Evolutionary conservation across 2,888 invertebrate genomes (phyloP).

Genomic region (Scrobipalpa atriplicella): DNA sequence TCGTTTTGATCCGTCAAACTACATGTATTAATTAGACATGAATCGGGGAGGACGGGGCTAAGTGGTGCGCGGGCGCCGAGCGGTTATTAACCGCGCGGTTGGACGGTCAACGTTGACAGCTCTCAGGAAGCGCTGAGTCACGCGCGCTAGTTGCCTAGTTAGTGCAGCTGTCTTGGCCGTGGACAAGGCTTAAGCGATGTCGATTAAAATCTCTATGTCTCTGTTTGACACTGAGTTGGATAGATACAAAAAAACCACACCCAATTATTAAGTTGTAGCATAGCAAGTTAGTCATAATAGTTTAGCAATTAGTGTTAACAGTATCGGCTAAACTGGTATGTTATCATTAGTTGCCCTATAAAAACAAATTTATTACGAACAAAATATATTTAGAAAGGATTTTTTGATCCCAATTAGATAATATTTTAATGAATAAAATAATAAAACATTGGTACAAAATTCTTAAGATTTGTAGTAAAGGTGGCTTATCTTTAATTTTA

Average conservation of each 20-base stretch:
- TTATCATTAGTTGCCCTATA: too few relatives aligned
- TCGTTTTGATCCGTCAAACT: slow-evolving; percentile 5
- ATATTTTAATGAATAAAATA: too few relatives aligned
- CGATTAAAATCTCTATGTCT: background rate
- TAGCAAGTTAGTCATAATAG: too few relatives aligned
- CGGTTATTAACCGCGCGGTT: slow-evolving; percentile 2
- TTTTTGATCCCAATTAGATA: too few relatives aligned
- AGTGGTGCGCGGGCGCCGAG: background rate
- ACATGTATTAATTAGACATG: background rate
- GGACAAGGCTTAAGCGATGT: slow-evolving; percentile 1
- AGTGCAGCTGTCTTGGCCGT: slow-evolving; percentile 52
- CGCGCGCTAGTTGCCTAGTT: slow-evolving; percentile 74
- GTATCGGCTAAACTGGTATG: too few relatives aligned
- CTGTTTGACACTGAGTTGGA: background rate
- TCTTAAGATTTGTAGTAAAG: too few relatives aligned
- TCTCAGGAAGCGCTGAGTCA: slow-evolving; percentile 70
- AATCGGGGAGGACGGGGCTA: background rate
- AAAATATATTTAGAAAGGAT: too few relatives aligned
- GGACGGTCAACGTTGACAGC: slow-evolving; percentile 16
- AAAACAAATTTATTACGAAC: too few relatives aligned
- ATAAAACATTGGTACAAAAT: too few relatives aligned
- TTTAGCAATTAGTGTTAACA: too few relatives aligned
- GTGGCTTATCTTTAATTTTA: background rate
- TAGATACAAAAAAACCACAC: too few relatives aligned
- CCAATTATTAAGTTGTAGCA: too few relatives aligned